These are phyloP conservation scores for Microctenopoma steveboyesi DNA, from an alignment of 2,797 vertebrate genomes.

Conservation along the genomic window DNA sequence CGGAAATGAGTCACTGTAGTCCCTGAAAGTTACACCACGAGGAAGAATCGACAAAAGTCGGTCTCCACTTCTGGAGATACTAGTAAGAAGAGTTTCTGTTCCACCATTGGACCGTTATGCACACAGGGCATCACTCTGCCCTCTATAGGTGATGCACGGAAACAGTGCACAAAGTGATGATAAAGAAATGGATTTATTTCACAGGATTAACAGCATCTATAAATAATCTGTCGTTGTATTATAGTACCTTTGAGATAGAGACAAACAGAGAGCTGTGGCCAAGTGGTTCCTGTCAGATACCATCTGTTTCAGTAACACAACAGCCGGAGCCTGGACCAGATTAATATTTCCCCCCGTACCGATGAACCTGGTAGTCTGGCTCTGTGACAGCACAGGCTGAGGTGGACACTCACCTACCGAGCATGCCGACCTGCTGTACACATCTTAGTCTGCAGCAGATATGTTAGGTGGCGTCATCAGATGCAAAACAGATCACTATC, in stretches of 20 bases:
- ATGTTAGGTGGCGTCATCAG: constrained; percentile 8
- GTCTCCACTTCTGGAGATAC: too few relatives aligned
- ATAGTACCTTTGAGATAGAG: not conserved
- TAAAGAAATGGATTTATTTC: not conserved
- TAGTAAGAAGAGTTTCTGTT: not conserved
- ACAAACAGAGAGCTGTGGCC: constrained; percentile 36
- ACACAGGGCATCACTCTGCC: constrained; percentile 34
- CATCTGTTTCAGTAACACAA: constrained; percentile 78
- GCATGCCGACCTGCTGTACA: constrained; percentile 47
- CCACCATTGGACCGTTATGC: constrained; percentile 42
- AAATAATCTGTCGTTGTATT: not conserved
- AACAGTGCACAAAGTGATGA: not conserved
- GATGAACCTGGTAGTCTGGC: constrained; percentile 69
- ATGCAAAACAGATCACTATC: constrained; percentile 32
- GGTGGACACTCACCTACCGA: constrained; percentile 58
- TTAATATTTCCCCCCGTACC: constrained; percentile 72
- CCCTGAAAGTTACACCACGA: not conserved
- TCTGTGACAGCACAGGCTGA: constrained; percentile 61
- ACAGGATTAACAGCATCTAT: not conserved
- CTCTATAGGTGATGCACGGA: constrained; percentile 50
- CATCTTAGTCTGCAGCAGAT: constrained; percentile 13
- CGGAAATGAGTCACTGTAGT: not conserved
- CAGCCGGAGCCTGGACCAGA: constrained; percentile 70
- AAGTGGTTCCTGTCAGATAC: constrained; percentile 65
- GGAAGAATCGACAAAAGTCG: not conserved